Conservation (phyloP, 2,797 vertebrate species). For the Choloepus didactylus region DNA sequence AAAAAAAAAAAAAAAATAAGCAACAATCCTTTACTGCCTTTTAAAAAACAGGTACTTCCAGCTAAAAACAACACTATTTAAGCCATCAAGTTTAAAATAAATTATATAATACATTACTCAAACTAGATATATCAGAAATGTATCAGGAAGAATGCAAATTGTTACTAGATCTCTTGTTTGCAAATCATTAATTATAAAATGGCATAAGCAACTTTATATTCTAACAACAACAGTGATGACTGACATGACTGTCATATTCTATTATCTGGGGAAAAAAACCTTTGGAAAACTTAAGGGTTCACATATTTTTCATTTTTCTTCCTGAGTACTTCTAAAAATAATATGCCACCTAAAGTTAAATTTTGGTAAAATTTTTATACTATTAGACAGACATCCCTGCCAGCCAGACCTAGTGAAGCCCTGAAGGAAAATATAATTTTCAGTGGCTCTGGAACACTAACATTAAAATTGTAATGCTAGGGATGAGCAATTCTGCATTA, state of each 20-base stretch:
- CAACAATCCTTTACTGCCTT: slow-evolving; percentile 33
- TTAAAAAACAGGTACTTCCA: not conserved
- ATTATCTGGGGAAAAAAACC: not conserved
- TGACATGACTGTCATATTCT: not conserved
- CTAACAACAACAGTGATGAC: not conserved
- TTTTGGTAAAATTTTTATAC: not conserved
- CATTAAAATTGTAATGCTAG: not conserved
- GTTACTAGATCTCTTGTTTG: not conserved
- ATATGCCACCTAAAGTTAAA: not conserved
- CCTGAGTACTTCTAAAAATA: slow-evolving; percentile 28
- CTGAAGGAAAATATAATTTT: not conserved
- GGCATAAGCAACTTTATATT: not conserved
- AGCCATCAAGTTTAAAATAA: slow-evolving; percentile 16
- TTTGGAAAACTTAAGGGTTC: not conserved
- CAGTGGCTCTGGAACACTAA: not conserved
- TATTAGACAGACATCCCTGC: not conserved
- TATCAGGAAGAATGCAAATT: not conserved
- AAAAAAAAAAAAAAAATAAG: not conserved
- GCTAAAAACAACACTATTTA: slow-evolving; percentile 40
- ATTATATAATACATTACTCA: not conserved
- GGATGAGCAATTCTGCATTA: not conserved
- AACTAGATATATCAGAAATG: not conserved
- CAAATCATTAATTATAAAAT: not conserved
- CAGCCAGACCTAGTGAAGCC: not conserved
- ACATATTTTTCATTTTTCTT: not conserved